These are phyloP conservation scores for Sebastiscus tertius DNA, from an alignment of 2,797 vertebrate species.

Conservation along the genomic window DNA sequence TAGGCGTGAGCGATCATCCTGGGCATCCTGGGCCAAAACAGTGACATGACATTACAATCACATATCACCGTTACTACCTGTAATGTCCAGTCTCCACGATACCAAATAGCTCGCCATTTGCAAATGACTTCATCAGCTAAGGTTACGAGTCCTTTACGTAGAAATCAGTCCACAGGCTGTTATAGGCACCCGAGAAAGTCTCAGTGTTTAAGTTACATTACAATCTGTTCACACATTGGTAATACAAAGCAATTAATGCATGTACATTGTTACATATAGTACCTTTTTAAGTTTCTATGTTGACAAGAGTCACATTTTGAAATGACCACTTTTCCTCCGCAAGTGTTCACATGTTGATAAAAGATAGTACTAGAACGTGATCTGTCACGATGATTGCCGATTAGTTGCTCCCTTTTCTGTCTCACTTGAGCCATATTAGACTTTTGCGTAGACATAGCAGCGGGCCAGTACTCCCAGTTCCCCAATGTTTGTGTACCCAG, in stretches of 20 bases:
- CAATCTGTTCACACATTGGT: neutral
- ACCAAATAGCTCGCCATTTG: too few relatives aligned
- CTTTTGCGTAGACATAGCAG: conserved; percentile 15
- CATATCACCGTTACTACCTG: too few relatives aligned
- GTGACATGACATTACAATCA: too few relatives aligned
- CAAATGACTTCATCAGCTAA: too few relatives aligned
- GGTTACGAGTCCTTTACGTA: too few relatives aligned
- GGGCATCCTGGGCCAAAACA: too few relatives aligned
- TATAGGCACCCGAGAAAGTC: too few relatives aligned
- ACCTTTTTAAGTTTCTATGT: neutral
- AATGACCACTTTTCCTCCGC: neutral
- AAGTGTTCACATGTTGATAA: neutral
- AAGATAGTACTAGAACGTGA: neutral
- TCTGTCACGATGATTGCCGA: neutral
- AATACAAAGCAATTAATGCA: too few relatives aligned
- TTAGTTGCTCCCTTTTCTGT: conserved; percentile 17
- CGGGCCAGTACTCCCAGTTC: conserved; percentile 27
- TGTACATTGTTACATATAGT: too few relatives aligned
- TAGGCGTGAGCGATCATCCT: fast-evolving
- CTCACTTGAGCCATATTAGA: conserved; percentile 18
- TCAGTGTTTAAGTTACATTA: too few relatives aligned
- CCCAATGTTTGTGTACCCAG: conserved; percentile 36
- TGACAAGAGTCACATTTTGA: neutral
- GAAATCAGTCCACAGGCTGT: too few relatives aligned
- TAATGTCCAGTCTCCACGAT: too few relatives aligned